These are phyloP conservation scores for Archegozetes longisetosus DNA, from an alignment of 1,140 invertebrate genomes.

Conservation along the genomic window DNA sequence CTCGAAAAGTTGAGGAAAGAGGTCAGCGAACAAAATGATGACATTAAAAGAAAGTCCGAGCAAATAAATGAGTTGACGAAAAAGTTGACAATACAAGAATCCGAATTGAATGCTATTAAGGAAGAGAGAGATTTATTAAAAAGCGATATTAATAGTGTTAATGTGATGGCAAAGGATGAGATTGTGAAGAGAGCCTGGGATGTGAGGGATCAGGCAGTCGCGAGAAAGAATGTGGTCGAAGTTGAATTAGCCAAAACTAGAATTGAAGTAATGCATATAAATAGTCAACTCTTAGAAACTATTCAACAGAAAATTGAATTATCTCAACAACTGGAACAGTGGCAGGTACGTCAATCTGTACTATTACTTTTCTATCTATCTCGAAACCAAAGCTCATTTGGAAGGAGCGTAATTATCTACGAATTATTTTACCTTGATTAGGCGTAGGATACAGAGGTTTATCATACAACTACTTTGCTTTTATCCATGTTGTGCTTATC, in stretches of 20 bases:
- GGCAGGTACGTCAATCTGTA: conserved; percentile 66
- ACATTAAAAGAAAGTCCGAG: conserved; percentile 59
- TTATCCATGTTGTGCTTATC: too few relatives aligned
- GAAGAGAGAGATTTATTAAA: conserved; percentile 64
- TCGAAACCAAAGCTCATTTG: too few relatives aligned
- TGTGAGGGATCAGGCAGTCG: conserved; percentile 68
- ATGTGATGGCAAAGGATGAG: conserved; percentile 44
- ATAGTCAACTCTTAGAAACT: conserved; percentile 81
- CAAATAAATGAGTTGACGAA: conserved; percentile 57
- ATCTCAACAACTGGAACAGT: conserved; percentile 84
- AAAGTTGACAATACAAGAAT: conserved; percentile 63
- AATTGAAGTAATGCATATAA: conserved; percentile 78
- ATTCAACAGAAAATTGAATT: conserved; percentile 87
- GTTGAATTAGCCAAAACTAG: conserved; percentile 69
- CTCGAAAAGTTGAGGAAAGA: conserved; percentile 27
- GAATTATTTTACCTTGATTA: too few relatives aligned
- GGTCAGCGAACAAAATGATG: conserved; percentile 52
- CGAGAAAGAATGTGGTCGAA: conserved; percentile 64
- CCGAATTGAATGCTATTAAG: conserved; percentile 54
- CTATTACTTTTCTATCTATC: too few relatives aligned
- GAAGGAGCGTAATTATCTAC: too few relatives aligned
- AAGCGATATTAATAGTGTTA: conserved; percentile 43
- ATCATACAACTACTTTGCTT: too few relatives aligned
- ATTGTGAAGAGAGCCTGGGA: conserved; percentile 54
- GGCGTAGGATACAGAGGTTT: too few relatives aligned